Conservation (phyloP, 2,113 vertebrate species). For the Collichthys lucidus region DNA sequence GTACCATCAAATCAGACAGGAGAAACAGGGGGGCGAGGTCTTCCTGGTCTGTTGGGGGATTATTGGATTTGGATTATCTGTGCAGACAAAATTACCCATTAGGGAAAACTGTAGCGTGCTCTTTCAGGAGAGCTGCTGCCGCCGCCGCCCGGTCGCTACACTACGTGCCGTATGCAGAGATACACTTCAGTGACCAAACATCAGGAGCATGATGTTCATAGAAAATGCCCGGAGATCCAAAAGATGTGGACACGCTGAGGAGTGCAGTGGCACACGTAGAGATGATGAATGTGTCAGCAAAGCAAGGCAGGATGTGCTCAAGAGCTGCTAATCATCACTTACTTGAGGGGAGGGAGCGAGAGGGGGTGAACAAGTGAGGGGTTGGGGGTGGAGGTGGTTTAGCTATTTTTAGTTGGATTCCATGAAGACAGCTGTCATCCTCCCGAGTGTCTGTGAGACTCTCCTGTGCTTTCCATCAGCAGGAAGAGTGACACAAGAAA, state of each 20-base stretch:
- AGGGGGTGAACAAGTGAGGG: slow-evolving; percentile 10
- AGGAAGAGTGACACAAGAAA: slow-evolving; percentile 8
- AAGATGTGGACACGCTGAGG: background rate
- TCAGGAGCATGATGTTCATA: background rate
- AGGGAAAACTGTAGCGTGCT: slow-evolving; percentile 34
- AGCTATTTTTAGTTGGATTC: slow-evolving; percentile 79
- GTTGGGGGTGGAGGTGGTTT: slow-evolving; percentile 24
- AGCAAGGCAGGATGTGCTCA: slow-evolving; percentile 20
- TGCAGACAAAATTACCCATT: slow-evolving; percentile 59
- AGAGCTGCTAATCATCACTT: slow-evolving; percentile 57
- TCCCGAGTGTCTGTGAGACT: slow-evolving; percentile 42
- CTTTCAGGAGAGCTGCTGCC: slow-evolving; percentile 1
- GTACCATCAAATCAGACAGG: slow-evolving; percentile 12
- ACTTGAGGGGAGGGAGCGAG: background rate
- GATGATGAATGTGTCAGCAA: slow-evolving; percentile 36
- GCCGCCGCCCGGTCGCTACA: background rate
- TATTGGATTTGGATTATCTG: slow-evolving; percentile 70
- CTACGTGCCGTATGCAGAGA: background rate
- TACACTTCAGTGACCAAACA: slow-evolving; percentile 1
- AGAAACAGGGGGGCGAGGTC: slow-evolving; percentile 21
- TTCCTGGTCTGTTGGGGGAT: slow-evolving; percentile 49
- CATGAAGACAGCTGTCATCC: slow-evolving; percentile 77
- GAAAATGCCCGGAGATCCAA: background rate
- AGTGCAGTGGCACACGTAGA: slow-evolving; percentile 4
- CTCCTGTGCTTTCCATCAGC: slow-evolving; percentile 35